phyloP scores from a whole-genome alignment of 2,113 vertebrate genomes.

The Albula glossodonta region DNA sequence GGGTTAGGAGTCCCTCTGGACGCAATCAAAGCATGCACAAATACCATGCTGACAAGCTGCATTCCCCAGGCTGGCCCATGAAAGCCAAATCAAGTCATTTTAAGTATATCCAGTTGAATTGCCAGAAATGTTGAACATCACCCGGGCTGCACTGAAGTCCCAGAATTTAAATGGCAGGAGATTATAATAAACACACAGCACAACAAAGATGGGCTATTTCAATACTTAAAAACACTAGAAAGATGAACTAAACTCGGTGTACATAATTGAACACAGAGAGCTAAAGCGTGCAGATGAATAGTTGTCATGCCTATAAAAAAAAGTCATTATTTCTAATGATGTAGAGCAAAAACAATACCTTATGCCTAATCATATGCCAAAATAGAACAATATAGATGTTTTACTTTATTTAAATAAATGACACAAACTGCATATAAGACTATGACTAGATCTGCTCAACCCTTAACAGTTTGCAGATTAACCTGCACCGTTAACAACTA shows the following conservation, averaged over 20 bases:
- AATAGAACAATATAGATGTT: too few species aligned
- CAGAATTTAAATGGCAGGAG: neutral
- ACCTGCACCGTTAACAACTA: too few species aligned
- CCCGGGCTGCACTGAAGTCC: neutral
- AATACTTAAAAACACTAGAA: neutral
- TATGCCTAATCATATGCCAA: too few species aligned
- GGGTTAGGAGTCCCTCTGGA: conserved; percentile 51
- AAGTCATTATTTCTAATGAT: too few species aligned
- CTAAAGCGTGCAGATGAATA: too few species aligned
- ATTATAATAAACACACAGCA: neutral
- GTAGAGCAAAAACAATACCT: too few species aligned
- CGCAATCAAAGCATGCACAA: conserved; percentile 48
- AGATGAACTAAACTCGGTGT: neutral
- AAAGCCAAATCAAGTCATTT: conserved; percentile 23
- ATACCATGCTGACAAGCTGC: neutral
- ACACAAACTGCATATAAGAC: too few species aligned
- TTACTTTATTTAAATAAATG: too few species aligned
- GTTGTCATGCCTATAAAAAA: too few species aligned
- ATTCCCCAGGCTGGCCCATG: conserved; percentile 40
- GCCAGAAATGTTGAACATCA: conserved; percentile 2
- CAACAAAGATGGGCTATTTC: conserved; percentile 9
- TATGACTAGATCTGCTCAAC: too few species aligned
- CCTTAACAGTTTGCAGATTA: too few species aligned
- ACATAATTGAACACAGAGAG: neutral
- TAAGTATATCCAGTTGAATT: neutral